phyloP scores from a whole-genome alignment of 1,140 invertebrate genomes.

The Cecropterus lyciades region DNA sequence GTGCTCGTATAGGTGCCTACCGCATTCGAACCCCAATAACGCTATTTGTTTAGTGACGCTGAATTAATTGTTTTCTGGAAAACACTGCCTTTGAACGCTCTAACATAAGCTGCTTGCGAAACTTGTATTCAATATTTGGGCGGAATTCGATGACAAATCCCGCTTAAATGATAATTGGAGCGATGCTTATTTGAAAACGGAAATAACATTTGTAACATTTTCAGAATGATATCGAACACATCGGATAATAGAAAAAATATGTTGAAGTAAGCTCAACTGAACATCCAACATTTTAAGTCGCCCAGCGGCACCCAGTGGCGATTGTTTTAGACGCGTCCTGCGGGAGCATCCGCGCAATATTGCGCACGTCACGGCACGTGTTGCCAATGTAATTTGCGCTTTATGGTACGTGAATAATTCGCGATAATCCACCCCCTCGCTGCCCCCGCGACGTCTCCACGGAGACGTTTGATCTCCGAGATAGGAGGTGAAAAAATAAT shows the following conservation, averaged over 20 bases:
- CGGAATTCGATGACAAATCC: neutral
- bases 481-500: conserved; percentile 74
- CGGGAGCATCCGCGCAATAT: conserved; percentile 59
- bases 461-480: conserved; percentile 76
- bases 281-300: conserved; percentile 59
- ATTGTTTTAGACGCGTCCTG: conserved; percentile 65
- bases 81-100: conserved; percentile 36
- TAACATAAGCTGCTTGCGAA: conserved; percentile 12
- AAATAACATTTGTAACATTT: too few species aligned
- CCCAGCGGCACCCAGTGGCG: conserved; percentile 61
- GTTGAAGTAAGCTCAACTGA: conserved; percentile 50
- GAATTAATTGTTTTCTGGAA: conserved; percentile 73
- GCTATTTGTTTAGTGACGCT: conserved; percentile 74
- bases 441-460: conserved; percentile 55
- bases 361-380: conserved; percentile 68
- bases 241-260: conserved; percentile 48
- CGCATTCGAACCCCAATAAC: conserved; percentile 66
- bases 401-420: conserved; percentile 82
- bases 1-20: conserved; percentile 65
- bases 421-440: conserved; percentile 60
- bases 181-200: too few species aligned
- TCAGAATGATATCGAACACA: too few species aligned
- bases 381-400: conserved; percentile 77
- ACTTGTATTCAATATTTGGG: conserved; percentile 19
- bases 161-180: too few species aligned